Percentiles rank a stretch among this genome's conserved stretches.
Conservation (phyloP, 2,888 invertebrate genomes). For the Gnatocerus cornutus region DNA sequence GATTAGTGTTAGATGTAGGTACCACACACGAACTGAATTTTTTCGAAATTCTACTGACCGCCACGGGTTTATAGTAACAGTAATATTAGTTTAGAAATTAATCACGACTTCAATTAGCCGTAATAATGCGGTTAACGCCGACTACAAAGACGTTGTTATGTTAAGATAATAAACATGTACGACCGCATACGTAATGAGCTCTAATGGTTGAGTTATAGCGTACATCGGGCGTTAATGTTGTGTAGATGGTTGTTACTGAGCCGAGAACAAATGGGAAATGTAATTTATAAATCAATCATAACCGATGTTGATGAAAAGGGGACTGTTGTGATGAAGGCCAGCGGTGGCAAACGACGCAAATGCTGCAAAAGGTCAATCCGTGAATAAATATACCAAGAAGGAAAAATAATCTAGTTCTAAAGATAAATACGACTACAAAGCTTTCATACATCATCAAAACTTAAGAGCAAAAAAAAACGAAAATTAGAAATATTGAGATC, state of each 20-base stretch:
- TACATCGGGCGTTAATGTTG: slow-evolving; percentile 28
- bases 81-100: slow-evolving; percentile 27
- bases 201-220: slow-evolving; percentile 28
- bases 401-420: neutral
- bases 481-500: too few relatives aligned
- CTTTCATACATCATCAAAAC: too few relatives aligned
- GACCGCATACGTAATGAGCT: slow-evolving; percentile 34
- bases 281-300: slow-evolving; percentile 19
- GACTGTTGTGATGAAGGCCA: neutral
- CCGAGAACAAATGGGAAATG: slow-evolving; percentile 27
- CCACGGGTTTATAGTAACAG: slow-evolving; percentile 17
- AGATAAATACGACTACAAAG: too few relatives aligned
- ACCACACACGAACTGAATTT: slow-evolving; percentile 30
- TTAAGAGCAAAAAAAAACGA: too few relatives aligned
- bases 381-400: too few relatives aligned
- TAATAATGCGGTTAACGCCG: slow-evolving; percentile 34
- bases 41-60: slow-evolving; percentile 25
- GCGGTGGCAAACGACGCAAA: neutral
- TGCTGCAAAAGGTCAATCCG: neutral
- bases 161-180: slow-evolving; percentile 39
- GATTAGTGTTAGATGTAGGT: slow-evolving; percentile 26
- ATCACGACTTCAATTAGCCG: slow-evolving; percentile 42
- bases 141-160: slow-evolving; percentile 40
- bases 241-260: slow-evolving; percentile 15
- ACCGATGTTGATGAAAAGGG: neutral